Conservation (phyloP, 2,888 invertebrate genomes). For the Mallateleia sp. region DNA sequence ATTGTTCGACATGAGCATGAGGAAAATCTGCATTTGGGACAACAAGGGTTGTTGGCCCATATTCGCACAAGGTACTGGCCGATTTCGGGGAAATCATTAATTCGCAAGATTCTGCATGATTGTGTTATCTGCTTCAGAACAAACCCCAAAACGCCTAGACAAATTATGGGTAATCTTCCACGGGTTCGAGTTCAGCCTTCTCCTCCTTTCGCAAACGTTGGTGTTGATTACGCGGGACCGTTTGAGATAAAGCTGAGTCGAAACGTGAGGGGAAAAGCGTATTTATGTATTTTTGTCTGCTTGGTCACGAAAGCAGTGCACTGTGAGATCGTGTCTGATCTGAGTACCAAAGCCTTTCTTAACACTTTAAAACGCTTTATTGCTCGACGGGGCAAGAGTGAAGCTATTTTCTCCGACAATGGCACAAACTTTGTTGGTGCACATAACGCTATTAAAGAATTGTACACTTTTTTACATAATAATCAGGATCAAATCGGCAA, state of each 20-base stretch:
- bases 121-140: conserved; percentile 40
- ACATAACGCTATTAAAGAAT: not conserved
- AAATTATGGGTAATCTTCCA: conserved; percentile 55
- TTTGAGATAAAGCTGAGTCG: conserved; percentile 14
- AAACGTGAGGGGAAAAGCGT: conserved; percentile 16
- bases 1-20: conserved; percentile 28
- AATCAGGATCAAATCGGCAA: too few relatives aligned
- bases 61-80: conserved; percentile 41
- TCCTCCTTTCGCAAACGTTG: too few relatives aligned
- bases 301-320: conserved; percentile 41
- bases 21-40: conserved; percentile 36
- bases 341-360: conserved; percentile 32
- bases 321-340: conserved; percentile 17
- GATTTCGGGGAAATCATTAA: conserved; percentile 9
- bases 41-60: not conserved
- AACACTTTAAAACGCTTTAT: conserved; percentile 42
- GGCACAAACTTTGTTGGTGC: conserved; percentile 47
- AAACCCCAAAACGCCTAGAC: not conserved
- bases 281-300: conserved; percentile 38
- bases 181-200: too few relatives aligned
- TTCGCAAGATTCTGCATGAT: conserved; percentile 7
- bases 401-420: conserved; percentile 39
- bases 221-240: conserved; percentile 28
- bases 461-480: too few relatives aligned
- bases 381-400: conserved; percentile 27